A percentile compares a stretch with the other conserved stretches of the same genome.
phyloP scores from a whole-genome alignment of 2,888 invertebrate genomes.

The Athetis lepigone region DNA sequence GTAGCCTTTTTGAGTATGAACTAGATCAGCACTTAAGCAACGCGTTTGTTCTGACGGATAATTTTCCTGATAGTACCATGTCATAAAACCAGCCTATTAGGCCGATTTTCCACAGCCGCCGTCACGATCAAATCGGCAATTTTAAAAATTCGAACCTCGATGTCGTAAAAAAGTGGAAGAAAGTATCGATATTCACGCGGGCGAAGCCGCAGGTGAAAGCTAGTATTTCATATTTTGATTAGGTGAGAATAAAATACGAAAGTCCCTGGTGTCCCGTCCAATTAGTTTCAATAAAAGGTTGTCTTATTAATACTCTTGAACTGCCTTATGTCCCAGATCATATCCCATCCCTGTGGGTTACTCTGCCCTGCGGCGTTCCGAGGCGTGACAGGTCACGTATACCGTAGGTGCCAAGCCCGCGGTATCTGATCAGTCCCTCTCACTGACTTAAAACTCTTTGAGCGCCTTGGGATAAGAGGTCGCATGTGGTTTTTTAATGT shows the following conservation, averaged over 20 bases:
- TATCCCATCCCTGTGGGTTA: constrained; percentile 54
- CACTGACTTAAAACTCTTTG: constrained; percentile 52
- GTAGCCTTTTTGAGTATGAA: constrained; percentile 13
- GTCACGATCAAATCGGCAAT: too few species aligned
- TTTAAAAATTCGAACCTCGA: too few species aligned
- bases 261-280: too few species aligned
- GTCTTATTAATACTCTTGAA: constrained; percentile 24
- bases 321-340: constrained; percentile 36
- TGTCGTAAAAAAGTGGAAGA: too few species aligned
- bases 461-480: constrained; percentile 35
- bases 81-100: too few species aligned
- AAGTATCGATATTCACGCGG: too few species aligned
- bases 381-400: constrained; percentile 58
- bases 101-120: too few species aligned
- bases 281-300: constrained; percentile 9
- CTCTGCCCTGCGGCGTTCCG: constrained; percentile 41
- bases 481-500: constrained; percentile 48
- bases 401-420: constrained; percentile 31
- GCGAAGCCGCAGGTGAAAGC: too few species aligned
- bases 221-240: too few species aligned
- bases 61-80: too few species aligned
- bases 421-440: constrained; percentile 52
- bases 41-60: too few species aligned
- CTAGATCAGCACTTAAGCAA: constrained; percentile 1
- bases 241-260: too few species aligned